Percentiles rank a stretch among this genome's conserved stretches.
phyloP scores from a whole-genome alignment of 2,888 invertebrate genomes.

The Eupelmus urozonus region DNA sequence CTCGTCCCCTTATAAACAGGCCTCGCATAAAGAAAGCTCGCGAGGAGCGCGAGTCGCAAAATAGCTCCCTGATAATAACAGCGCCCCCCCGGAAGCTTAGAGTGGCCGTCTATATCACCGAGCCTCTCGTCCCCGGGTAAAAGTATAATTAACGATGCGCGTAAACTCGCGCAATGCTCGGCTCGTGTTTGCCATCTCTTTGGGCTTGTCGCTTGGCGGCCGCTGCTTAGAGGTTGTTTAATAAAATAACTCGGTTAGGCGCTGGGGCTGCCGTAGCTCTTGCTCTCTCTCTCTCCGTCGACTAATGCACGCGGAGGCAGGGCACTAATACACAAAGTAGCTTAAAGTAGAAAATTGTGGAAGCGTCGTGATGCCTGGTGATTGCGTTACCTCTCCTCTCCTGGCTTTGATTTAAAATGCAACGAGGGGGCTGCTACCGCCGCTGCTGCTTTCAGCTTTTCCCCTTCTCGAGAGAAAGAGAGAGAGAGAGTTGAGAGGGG shows the following conservation, averaged over 20 bases:
- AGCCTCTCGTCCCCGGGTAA: too few relatives aligned
- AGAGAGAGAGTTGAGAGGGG: not conserved
- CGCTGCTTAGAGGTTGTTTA: constrained; percentile 71
- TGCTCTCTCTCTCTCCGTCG: too few relatives aligned
- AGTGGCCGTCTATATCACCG: too few relatives aligned
- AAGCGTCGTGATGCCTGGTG: constrained; percentile 78
- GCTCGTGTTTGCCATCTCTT: too few relatives aligned
- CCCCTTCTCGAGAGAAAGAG: not conserved
- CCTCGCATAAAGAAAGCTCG: too few relatives aligned
- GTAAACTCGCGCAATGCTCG: constrained; percentile 39
- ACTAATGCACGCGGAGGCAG: constrained; percentile 53
- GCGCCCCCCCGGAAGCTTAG: too few relatives aligned
- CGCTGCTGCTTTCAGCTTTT: not conserved
- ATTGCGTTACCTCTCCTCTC: constrained; percentile 76
- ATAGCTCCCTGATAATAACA: too few relatives aligned
- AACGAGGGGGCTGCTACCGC: constrained; percentile 67
- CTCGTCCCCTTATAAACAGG: too few relatives aligned
- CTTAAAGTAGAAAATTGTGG: constrained; percentile 78
- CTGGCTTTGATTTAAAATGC: constrained; percentile 78
- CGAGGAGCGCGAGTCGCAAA: too few relatives aligned
- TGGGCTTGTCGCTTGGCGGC: too few relatives aligned
- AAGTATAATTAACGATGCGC: constrained; percentile 58
- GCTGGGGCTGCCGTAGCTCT: too few relatives aligned
- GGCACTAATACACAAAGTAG: constrained; percentile 77
- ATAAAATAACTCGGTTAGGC: constrained; percentile 75